These are phyloP conservation scores for Podarcis cretensis DNA, from an alignment of 2,113 vertebrate species.

Conservation along the genomic window DNA sequence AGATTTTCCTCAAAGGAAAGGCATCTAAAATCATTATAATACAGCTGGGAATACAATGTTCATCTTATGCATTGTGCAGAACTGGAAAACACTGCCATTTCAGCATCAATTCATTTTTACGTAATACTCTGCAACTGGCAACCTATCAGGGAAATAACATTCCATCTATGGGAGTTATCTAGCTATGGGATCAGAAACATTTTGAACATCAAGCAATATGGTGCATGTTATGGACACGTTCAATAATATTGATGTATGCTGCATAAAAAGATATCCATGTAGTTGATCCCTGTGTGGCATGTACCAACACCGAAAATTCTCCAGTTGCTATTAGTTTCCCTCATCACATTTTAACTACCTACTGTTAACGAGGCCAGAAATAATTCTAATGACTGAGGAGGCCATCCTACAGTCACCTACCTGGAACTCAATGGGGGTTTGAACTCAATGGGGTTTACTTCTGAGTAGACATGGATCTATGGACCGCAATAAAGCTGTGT, in stretches of 20 bases:
- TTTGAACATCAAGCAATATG: background rate
- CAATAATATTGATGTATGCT: slow-evolving; percentile 35
- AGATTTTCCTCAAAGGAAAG: slow-evolving; percentile 23
- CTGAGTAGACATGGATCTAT: background rate
- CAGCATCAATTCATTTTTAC: slow-evolving; percentile 30
- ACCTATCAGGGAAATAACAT: slow-evolving; percentile 22
- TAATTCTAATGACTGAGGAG: background rate
- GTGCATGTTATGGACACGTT: slow-evolving; percentile 41
- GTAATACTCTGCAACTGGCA: background rate
- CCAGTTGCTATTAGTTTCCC: slow-evolving; percentile 31
- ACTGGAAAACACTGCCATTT: slow-evolving; percentile 34
- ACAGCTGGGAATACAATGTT: background rate
- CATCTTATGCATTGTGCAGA: slow-evolving; percentile 17
- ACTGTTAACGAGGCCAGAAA: slow-evolving; percentile 52
- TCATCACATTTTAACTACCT: slow-evolving; percentile 28
- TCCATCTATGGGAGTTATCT: background rate
- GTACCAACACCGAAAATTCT: slow-evolving; percentile 29
- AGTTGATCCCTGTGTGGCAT: background rate
- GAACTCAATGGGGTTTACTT: background rate
- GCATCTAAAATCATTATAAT: slow-evolving; percentile 35
- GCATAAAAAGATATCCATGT: slow-evolving; percentile 28
- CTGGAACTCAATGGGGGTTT: background rate
- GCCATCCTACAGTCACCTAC: background rate
- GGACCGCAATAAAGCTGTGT: no score
- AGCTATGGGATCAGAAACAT: slow-evolving; percentile 17